Evolutionary conservation across 2,888 invertebrate species (phyloP).

Genomic region (Resseliella maxima): DNA sequence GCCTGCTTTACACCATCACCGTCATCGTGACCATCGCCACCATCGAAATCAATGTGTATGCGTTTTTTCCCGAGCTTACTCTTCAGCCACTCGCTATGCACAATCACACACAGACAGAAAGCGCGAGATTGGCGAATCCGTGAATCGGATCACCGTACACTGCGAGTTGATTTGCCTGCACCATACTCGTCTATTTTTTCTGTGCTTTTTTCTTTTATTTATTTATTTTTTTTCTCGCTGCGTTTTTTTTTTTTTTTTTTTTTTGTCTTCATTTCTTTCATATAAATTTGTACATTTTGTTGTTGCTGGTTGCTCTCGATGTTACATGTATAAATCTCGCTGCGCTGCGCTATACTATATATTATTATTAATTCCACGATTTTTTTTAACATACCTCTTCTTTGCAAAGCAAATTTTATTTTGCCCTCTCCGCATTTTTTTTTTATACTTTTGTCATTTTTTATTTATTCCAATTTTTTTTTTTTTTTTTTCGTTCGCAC

Average conservation of each 20-base stretch:
- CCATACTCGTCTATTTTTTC: slow-evolving; percentile 33
- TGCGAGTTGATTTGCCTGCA: slow-evolving; percentile 53
- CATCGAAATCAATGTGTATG: slow-evolving; percentile 52
- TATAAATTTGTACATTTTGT: slow-evolving; percentile 53
- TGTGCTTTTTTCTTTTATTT: slow-evolving; percentile 36
- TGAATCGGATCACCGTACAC: slow-evolving; percentile 50
- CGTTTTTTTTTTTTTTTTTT: not conserved
- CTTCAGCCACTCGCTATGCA: slow-evolving; percentile 43
- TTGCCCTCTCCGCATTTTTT: slow-evolving; percentile 44
- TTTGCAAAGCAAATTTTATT: slow-evolving; percentile 53
- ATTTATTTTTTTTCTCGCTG: slow-evolving; percentile 15
- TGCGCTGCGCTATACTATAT: slow-evolving; percentile 45
- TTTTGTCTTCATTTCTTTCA: not conserved
- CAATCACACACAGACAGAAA: slow-evolving; percentile 51
- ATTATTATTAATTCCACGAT: slow-evolving; percentile 53
- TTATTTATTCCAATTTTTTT: slow-evolving; percentile 52
- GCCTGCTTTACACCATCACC: slow-evolving; percentile 63
- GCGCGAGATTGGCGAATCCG: slow-evolving; percentile 53
- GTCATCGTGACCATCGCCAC: slow-evolving; percentile 69
- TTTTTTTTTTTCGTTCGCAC: no score
- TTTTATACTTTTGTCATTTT: slow-evolving; percentile 49
- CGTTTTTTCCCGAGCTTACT: slow-evolving; percentile 26
- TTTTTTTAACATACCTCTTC: slow-evolving; percentile 1
- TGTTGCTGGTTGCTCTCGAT: slow-evolving; percentile 49
- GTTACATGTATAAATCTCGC: slow-evolving; percentile 46